phyloP scores from a whole-genome alignment of 2,888 invertebrate species.

The Lasioglossum lativentre region DNA sequence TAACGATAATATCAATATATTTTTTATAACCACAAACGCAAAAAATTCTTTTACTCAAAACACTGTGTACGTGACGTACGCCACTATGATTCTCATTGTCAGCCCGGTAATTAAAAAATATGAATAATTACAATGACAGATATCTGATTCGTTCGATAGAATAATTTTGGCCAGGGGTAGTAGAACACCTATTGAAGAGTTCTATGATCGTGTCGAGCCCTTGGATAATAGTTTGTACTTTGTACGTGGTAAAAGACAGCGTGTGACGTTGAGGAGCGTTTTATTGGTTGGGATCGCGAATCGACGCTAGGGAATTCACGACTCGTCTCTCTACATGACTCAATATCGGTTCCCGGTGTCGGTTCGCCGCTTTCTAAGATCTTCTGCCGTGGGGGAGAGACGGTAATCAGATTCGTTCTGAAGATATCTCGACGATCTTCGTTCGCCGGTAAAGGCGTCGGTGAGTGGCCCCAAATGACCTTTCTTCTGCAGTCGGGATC shows the following conservation, averaged over 20 bases:
- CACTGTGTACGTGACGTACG: too few relatives aligned
- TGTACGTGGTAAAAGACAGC: neutral
- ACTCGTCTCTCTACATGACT: constrained; percentile 45
- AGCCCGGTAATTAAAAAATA: too few relatives aligned
- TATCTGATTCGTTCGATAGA: too few relatives aligned
- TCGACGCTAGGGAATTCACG: constrained; percentile 12
- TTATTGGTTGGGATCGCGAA: constrained; percentile 4
- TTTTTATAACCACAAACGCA: too few relatives aligned
- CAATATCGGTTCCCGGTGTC: constrained; percentile 51
- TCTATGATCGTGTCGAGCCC: neutral
- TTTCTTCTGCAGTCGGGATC: constrained; percentile 44
- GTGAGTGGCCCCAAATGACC: constrained; percentile 61
- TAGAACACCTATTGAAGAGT: too few relatives aligned
- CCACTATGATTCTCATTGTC: too few relatives aligned
- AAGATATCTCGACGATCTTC: constrained; percentile 55
- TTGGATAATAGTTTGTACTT: neutral
- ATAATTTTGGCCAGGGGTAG: too few relatives aligned
- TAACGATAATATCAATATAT: neutral
- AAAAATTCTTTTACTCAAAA: too few relatives aligned
- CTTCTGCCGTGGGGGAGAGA: constrained; percentile 35
- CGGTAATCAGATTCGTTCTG: constrained; percentile 57
- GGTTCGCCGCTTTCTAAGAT: constrained; percentile 55
- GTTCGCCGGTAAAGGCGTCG: constrained; percentile 50
- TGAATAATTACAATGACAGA: too few relatives aligned
- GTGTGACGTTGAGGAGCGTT: constrained; percentile 12